Evolutionary conservation across 2,797 vertebrate species (phyloP), one percentile per base, ranked within the genome.

Genomic region (Lithobates sylvaticus): DNA sequence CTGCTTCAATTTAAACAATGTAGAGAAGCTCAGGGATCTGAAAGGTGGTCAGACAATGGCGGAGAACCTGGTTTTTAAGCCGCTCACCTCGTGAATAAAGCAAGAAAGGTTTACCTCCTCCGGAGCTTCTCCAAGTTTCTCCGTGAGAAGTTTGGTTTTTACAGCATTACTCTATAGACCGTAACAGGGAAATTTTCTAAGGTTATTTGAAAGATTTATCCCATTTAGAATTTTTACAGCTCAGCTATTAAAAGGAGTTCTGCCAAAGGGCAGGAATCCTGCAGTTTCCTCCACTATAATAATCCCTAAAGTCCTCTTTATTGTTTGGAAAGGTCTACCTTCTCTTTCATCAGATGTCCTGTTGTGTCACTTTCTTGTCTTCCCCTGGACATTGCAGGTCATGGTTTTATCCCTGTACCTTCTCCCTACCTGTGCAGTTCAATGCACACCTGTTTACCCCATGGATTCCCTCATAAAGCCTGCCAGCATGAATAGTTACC

Each of bases 361-460:
- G 23, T 73, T 73, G 71, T 73, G 71, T 73, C 71, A 73, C 71
- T 73, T 73, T 42, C 34, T 73, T 42, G 4, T 42, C 36, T 73
- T 42, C 13, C 50, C 50, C 16, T 54, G 50, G 12, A 13, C 44
- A 47, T 47, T 72, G 68, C 29, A 70, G 29, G 32, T 71, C 61
- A 71, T 71, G 32, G 8, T 72, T 34, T 73, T 26, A 12, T 44
- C 29, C 36, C 32, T 5, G 32, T 71, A 71, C 29, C 29, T 71
- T 18, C 36, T 73, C 39, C 71, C 29, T 73, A 42, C 71, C 71
- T 73, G 36, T 73, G 36, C 21, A 12, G 36, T 44, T 44, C 36
- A 73, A 44, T 44, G 23, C 34, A 26, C 71, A 73, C 71, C 71
- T 73, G 71, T 15, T n/a, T 23, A 10, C 61, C 61, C 61, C n/a